Conservation (phyloP, 2,113 vertebrate genomes). For the Onychostruthus taczanowskii region DNA sequence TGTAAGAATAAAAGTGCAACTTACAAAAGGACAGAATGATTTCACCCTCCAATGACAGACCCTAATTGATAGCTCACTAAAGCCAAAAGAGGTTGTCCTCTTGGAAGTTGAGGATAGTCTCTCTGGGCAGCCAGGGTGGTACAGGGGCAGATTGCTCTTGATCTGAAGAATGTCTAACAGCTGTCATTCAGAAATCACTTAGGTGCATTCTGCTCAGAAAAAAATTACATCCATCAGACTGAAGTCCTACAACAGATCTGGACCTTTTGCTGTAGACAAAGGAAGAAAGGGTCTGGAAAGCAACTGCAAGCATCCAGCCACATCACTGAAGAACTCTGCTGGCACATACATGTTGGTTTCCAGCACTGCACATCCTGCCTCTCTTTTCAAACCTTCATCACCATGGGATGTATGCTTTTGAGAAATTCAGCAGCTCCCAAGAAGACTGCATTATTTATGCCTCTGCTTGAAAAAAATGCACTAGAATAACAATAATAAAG, state of each 20-base stretch:
- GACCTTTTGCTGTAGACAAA: not conserved
- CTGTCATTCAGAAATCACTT: not conserved
- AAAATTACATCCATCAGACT: not conserved
- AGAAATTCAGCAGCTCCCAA: not conserved
- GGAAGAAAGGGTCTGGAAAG: not conserved
- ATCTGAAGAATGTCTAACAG: not conserved
- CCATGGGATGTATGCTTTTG: accelerated
- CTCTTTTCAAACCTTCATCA: not conserved
- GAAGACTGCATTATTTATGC: not conserved
- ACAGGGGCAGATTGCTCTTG: not conserved
- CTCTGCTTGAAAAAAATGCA: not conserved
- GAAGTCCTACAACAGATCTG: not conserved
- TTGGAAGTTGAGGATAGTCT: not conserved
- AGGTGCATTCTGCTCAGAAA: not conserved
- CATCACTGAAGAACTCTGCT: not conserved
- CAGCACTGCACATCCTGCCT: not conserved
- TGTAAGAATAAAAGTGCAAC: not conserved
- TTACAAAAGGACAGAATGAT: not conserved
- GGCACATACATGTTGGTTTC: not conserved
- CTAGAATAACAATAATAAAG: not conserved
- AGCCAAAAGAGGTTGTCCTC: not conserved
- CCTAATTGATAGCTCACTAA: not conserved
- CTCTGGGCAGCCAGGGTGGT: not conserved
- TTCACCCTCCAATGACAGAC: not conserved
- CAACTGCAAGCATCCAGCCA: not conserved